phyloP scores from a whole-genome alignment of 2,888 invertebrate genomes.

The Schizaphis graminum region DNA sequence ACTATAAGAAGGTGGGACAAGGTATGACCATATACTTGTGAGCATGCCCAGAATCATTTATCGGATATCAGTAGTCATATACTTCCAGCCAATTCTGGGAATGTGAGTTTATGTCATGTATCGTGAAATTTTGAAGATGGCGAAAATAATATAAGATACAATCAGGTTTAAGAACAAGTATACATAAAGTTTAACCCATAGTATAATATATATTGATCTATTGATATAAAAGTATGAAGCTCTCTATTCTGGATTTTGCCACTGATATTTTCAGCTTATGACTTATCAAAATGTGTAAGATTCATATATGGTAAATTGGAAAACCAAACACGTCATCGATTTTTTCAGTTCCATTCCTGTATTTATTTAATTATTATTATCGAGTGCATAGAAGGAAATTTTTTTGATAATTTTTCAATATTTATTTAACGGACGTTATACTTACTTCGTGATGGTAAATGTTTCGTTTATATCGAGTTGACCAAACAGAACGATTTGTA shows the following conservation, averaged over 20 bases:
- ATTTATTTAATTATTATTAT: not conserved
- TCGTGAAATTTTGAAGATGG: not conserved
- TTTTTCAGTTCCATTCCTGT: not conserved
- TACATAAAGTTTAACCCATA: not conserved
- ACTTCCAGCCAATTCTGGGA: not conserved
- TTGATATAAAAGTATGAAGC: not conserved
- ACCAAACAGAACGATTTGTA: conserved; percentile 82
- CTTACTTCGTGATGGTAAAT: conserved; percentile 87
- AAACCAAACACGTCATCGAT: not conserved
- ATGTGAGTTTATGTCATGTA: not conserved
- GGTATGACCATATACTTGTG: not conserved
- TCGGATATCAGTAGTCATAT: too few species aligned
- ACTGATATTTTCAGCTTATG: not conserved
- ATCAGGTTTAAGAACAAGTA: not conserved
- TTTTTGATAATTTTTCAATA: not conserved
- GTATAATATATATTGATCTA: not conserved
- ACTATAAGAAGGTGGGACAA: not conserved
- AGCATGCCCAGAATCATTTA: not conserved
- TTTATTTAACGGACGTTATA: conserved; percentile 55
- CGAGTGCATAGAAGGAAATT: not conserved
- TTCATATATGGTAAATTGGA: not conserved
- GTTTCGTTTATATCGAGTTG: conserved; percentile 88
- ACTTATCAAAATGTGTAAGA: not conserved
- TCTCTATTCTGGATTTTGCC: not conserved
- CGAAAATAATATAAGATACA: not conserved